phyloP scores from a whole-genome alignment of 2,113 vertebrate species.

The Hirundichthys speculiger region DNA sequence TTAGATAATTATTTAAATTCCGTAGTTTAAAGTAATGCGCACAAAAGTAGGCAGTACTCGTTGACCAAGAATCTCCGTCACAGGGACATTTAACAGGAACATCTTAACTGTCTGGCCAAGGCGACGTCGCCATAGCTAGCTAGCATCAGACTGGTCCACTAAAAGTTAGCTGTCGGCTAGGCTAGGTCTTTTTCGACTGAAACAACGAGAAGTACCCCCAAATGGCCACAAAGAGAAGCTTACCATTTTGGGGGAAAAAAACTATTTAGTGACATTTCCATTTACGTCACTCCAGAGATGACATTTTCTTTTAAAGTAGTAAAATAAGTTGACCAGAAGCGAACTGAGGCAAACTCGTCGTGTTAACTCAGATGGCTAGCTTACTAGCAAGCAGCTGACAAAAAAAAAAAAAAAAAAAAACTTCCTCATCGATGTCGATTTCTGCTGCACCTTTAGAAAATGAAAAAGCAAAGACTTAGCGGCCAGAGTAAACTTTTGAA shows the following conservation, averaged over 20 bases:
- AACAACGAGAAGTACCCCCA: constrained; percentile 16
- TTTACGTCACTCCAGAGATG: constrained; percentile 34
- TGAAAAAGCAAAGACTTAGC: not conserved
- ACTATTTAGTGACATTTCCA: too few species aligned
- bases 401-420: constrained; percentile 59
- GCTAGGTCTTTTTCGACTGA: constrained; percentile 56
- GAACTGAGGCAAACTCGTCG: constrained; percentile 72
- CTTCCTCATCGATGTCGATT: constrained; percentile 50
- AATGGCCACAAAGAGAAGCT: constrained; percentile 17
- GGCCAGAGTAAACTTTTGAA: not conserved
- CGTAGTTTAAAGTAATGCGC: not conserved
- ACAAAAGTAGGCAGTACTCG: not conserved
- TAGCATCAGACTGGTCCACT: constrained; percentile 61
- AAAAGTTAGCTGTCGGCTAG: constrained; percentile 76
- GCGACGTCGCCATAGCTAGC: constrained; percentile 70
- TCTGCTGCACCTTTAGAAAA: not conserved
- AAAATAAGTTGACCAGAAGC: constrained; percentile 45
- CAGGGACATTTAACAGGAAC: constrained; percentile 21
- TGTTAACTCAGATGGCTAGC: constrained; percentile 66
- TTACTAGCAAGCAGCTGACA: constrained; percentile 54
- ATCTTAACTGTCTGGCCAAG: constrained; percentile 55
- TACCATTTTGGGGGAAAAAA: constrained; percentile 37
- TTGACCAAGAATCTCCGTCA: not conserved
- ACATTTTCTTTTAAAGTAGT: constrained; percentile 22
- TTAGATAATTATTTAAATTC: not conserved